Conservation (phyloP, 2,113 vertebrate species). For the Malurus melanocephalus region DNA sequence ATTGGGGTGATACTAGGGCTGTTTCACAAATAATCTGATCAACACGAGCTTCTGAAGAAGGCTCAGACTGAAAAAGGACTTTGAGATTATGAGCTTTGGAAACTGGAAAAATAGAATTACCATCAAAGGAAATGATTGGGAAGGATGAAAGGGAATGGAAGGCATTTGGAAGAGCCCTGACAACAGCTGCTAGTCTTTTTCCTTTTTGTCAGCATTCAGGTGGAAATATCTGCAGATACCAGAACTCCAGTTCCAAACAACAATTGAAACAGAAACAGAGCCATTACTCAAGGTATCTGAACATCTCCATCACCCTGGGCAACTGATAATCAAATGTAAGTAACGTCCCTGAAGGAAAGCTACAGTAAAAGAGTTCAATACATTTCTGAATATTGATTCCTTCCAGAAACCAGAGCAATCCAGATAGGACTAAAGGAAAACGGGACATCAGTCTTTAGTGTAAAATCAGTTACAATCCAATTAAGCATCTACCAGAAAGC, state of each 20-base stretch:
- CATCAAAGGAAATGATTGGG: slow-evolving; percentile 58
- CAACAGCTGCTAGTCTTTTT: slow-evolving; percentile 6
- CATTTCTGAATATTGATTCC: slow-evolving; percentile 38
- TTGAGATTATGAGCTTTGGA: slow-evolving; percentile 51
- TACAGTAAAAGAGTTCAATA: background rate
- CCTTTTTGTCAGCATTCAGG: background rate
- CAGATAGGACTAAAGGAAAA: background rate
- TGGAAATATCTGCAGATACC: background rate
- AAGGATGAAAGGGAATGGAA: slow-evolving; percentile 49
- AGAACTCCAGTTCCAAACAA: background rate
- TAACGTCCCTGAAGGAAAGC: background rate
- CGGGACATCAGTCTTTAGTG: slow-evolving; percentile 14
- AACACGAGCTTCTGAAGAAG: slow-evolving; percentile 44
- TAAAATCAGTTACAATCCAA: slow-evolving; percentile 51
- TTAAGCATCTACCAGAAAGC: slow-evolving; percentile 22
- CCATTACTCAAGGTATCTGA: background rate
- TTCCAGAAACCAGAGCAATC: slow-evolving; percentile 31
- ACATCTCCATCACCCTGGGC: background rate
- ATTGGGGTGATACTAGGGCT: slow-evolving; percentile 15
- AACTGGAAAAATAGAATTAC: slow-evolving; percentile 63
- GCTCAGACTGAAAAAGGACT: slow-evolving; percentile 42
- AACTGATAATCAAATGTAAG: slow-evolving; percentile 9
- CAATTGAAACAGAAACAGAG: background rate
- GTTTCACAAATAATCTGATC: slow-evolving; percentile 55
- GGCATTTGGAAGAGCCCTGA: slow-evolving; percentile 3